Evolutionary conservation across 1,140 invertebrate genomes (phyloP).

Genomic region (Lepidurus packardi): DNA sequence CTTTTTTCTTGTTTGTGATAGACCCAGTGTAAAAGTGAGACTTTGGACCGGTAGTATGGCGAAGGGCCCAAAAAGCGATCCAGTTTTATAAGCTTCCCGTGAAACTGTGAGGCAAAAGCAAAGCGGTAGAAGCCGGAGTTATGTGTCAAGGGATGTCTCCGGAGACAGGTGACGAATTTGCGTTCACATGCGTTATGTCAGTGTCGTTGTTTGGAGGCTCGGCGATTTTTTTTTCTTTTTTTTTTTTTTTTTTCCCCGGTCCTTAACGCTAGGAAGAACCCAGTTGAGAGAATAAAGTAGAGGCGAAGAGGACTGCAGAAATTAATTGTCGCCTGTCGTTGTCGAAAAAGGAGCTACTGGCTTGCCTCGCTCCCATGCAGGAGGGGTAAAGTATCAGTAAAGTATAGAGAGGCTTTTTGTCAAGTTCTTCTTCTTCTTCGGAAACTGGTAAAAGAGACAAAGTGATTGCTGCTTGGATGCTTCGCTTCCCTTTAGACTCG

Average conservation of each 20-base stretch:
- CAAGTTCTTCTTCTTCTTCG: background rate
- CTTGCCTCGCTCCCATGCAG: background rate
- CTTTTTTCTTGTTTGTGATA: background rate
- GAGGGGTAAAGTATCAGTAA: background rate
- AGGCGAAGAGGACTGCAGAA: background rate
- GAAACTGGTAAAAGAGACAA: background rate
- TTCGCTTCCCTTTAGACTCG: background rate
- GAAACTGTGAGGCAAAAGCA: background rate
- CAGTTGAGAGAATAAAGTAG: too few species aligned
- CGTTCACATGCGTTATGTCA: constrained; percentile 18
- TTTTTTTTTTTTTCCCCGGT: too few species aligned
- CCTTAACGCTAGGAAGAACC: too few species aligned
- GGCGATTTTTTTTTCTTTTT: too few species aligned
- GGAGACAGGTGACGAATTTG: constrained; percentile 18
- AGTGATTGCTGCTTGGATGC: background rate
- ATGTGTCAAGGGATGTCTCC: background rate
- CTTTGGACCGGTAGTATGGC: too few species aligned
- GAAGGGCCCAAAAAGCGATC: background rate
- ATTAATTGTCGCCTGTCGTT: constrained; percentile 15
- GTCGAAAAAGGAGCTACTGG: background rate
- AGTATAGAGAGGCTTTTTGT: background rate
- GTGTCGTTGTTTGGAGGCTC: background rate
- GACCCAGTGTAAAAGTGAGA: background rate
- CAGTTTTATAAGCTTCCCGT: background rate
- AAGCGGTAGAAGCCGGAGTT: background rate